Evolutionary conservation across 2,113 vertebrate genomes (phyloP).

Genomic region (Burhinus bistriatus): DNA sequence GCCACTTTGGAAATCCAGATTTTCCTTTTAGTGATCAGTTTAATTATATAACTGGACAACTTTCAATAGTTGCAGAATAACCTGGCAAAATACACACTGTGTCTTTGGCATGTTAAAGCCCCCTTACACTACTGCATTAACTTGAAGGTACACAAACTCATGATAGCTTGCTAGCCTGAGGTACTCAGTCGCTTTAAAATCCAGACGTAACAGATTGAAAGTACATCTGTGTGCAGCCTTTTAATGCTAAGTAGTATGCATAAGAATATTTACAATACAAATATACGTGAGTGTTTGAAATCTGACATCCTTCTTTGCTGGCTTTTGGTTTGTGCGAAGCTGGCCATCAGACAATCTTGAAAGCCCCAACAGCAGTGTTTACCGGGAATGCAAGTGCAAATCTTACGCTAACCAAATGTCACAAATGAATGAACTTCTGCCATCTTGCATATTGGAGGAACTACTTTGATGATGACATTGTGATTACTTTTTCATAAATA

Average conservation of each 20-base stretch:
- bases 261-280: not conserved
- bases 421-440: not conserved
- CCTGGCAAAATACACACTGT: not conserved
- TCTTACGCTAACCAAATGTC: not conserved
- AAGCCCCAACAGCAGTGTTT: not conserved
- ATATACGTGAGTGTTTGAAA: not conserved
- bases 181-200: not conserved
- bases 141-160: not conserved
- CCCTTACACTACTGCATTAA: not conserved
- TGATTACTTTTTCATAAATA: not conserved
- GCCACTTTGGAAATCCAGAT: not conserved
- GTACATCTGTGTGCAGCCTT: not conserved
- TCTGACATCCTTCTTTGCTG: not conserved
- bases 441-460: not conserved
- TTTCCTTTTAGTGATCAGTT: not conserved
- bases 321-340: not conserved
- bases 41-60: not conserved
- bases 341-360: not conserved
- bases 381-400: not conserved
- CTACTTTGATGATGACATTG: not conserved
- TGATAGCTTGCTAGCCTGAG: not conserved
- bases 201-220: not conserved
- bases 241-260: not conserved
- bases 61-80: too few relatives aligned
- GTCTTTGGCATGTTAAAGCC: not conserved